Evolutionary conservation across 2,113 vertebrate genomes (phyloP).

Genomic region (Ellobius talpinus): DNA sequence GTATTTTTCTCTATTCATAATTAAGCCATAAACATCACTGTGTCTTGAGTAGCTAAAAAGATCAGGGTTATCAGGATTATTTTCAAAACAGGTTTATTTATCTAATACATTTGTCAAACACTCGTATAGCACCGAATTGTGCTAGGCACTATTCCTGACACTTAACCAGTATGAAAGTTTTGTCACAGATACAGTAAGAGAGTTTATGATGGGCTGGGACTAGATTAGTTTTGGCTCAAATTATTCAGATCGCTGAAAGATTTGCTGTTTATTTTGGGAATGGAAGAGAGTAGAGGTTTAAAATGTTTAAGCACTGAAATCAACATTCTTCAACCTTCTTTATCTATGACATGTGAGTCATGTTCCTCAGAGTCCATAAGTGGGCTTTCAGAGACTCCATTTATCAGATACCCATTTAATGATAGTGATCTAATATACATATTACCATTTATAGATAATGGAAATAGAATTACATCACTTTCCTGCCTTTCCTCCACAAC

Average conservation of each 20-base stretch:
- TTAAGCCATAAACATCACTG: neutral
- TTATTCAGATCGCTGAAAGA: slow-evolving; percentile 5
- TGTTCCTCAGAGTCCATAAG: neutral
- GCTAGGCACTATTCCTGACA: neutral
- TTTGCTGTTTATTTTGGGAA: neutral
- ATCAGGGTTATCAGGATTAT: neutral
- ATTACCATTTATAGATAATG: neutral
- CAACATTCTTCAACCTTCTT: neutral
- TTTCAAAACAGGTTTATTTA: neutral
- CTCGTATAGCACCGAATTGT: neutral
- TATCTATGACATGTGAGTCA: neutral
- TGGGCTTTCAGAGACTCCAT: neutral
- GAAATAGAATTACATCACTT: neutral
- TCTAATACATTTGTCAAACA: neutral
- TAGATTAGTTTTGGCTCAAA: slow-evolving; percentile 16
- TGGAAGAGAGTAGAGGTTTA: neutral
- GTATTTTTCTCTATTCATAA: slow-evolving; percentile 9
- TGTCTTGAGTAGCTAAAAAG: neutral
- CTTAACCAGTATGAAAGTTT: neutral
- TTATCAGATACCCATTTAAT: neutral
- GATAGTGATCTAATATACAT: neutral
- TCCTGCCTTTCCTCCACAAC: neutral
- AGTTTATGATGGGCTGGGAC: neutral
- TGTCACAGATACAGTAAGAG: neutral
- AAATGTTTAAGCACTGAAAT: slow-evolving; percentile 11